Evolutionary conservation across 2,113 vertebrate genomes (phyloP).

Genomic region (Corythornis cristatus): DNA sequence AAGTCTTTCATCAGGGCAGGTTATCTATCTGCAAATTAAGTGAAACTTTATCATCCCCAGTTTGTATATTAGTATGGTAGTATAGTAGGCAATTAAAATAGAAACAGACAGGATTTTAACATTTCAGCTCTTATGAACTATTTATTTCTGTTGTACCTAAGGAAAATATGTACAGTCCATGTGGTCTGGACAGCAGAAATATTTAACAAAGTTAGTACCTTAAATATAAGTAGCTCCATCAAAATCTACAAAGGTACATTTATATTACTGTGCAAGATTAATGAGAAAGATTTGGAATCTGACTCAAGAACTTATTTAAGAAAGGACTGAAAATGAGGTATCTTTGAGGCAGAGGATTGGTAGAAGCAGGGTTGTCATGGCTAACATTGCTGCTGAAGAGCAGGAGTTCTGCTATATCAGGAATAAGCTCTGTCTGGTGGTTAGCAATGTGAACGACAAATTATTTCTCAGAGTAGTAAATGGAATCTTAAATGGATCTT

Average conservation of each 20-base stretch:
- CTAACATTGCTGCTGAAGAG: background rate
- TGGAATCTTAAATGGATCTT: slow-evolving; percentile 49
- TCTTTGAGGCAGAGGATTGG: background rate
- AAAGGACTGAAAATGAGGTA: background rate
- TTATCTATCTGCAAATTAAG: background rate
- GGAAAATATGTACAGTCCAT: background rate
- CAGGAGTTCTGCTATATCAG: background rate
- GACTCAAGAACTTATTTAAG: background rate
- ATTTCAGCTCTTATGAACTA: background rate
- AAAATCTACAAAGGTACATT: background rate
- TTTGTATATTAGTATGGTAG: background rate
- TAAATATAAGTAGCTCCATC: background rate
- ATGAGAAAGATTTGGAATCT: background rate
- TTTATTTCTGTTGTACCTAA: background rate
- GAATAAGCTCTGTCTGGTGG: background rate
- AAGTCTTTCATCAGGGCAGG: background rate
- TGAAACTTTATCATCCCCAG: background rate
- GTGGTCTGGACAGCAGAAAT: background rate
- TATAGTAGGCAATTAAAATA: background rate
- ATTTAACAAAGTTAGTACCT: background rate
- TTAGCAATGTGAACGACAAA: background rate
- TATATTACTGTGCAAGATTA: background rate
- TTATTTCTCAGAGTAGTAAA: background rate
- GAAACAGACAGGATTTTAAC: background rate
- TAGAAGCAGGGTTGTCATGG: background rate